These are phyloP conservation scores for Lemur catta DNA, from an alignment of 2,797 vertebrate species.

Conservation along the genomic window DNA sequence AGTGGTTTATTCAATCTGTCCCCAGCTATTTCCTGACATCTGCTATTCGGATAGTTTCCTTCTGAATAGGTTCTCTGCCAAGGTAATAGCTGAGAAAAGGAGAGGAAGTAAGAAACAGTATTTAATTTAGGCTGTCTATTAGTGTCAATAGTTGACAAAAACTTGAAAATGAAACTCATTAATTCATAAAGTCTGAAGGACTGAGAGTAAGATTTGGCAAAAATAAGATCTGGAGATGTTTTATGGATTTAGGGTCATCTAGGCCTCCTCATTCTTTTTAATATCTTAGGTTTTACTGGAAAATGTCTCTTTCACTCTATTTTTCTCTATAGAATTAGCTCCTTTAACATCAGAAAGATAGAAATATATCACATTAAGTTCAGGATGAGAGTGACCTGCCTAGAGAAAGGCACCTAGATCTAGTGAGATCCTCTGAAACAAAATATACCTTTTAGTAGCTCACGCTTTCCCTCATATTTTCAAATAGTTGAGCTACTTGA, in stretches of 20 bases:
- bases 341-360: slow-evolving; percentile 16
- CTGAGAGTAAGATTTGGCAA: neutral
- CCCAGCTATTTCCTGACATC: slow-evolving; percentile 41
- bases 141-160: slow-evolving; percentile 20
- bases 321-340: slow-evolving; percentile 20
- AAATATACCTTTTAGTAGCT: neutral
- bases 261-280: neutral
- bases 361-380: slow-evolving; percentile 5
- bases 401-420: neutral
- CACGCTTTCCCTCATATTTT: neutral
- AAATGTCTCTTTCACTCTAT: neutral
- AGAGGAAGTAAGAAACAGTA: slow-evolving; percentile 31
- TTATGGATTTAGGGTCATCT: neutral
- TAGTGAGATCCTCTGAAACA: neutral
- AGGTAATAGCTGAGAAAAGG: slow-evolving; percentile 24
- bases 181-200: neutral
- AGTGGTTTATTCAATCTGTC: slow-evolving; percentile 29
- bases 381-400: neutral
- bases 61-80: slow-evolving; percentile 39
- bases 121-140: slow-evolving; percentile 44
- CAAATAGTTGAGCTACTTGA: neutral
- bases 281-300: slow-evolving; percentile 11
- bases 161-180: neutral
- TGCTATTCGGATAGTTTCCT: slow-evolving; percentile 33
- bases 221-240: slow-evolving; percentile 23